Evolutionary conservation across 2,113 vertebrate species (phyloP).

Genomic region (Fulmarus glacialis): DNA sequence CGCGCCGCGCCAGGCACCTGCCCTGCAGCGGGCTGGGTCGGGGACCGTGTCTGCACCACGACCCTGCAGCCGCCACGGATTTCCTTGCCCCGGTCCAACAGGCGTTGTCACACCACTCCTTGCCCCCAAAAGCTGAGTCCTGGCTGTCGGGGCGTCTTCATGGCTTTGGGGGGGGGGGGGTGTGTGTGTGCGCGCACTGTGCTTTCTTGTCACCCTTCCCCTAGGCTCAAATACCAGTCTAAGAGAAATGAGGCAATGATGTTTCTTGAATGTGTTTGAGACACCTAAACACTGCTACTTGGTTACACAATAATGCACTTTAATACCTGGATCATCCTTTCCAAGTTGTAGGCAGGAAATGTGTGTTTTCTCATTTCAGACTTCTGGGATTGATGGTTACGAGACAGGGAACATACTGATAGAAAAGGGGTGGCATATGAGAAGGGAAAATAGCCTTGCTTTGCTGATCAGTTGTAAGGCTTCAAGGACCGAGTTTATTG

Average conservation of each 20-base stretch:
- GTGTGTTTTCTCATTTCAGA: accelerated
- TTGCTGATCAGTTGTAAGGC: neutral
- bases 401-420: accelerated
- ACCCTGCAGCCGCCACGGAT: accelerated
- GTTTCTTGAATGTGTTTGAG: too few relatives aligned
- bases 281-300: accelerated
- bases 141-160: neutral
- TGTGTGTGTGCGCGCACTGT: accelerated
- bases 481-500: accelerated
- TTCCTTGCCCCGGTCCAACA: too few relatives aligned
- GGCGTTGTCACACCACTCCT: too few relatives aligned
- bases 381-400: neutral
- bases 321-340: neutral
- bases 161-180: too few relatives aligned
- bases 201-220: too few relatives aligned
- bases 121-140: accelerated
- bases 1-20: too few relatives aligned
- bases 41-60: accelerated
- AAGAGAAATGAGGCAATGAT: accelerated
- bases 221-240: accelerated
- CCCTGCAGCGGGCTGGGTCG: too few relatives aligned
- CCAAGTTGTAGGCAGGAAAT: too few relatives aligned
- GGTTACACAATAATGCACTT: neutral
- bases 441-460: neutral
- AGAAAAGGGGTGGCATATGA: neutral